Evolutionary conservation across 53 echinoderm and acorn worm species (phyloP), one percentile per base, ranked within the genome.

Genomic region (Astropecten irregularis): DNA sequence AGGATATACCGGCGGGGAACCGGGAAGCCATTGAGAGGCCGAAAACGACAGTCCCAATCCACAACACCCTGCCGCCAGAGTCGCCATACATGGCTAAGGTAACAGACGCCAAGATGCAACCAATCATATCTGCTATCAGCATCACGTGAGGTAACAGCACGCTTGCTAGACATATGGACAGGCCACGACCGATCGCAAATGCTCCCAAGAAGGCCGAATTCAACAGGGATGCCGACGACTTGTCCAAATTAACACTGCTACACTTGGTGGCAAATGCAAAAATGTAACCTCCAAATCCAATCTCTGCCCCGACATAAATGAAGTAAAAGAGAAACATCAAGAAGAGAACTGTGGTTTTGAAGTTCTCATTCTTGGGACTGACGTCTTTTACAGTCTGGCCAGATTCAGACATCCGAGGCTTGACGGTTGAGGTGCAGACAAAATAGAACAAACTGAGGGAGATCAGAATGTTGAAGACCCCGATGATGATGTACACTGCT

Each of bases 21-120:
- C 94, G 71, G 4, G 99, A 99, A 1, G 99, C 94, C 94, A 99
- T 99, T 6, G 90, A 92, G 9, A 91, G 34, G 0, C 99, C 99
- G 8, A 99, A 33, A 2, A 72, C 23, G 11, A 68, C 88, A 0
- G 92, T 95, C 1, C 92, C 92, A 22, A 85, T 10, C 99, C 99
- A 99, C 0, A 99, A 68, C 9, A 70, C 81, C 1, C 25, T 27
- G 28, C 49, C 61, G 36, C 51, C 60, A 19, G 59, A 61, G 11
- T 90, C 77, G 0, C 76, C 88, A 26, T 81, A 76, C 55, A 82
- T n/a, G 0, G 86, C 68, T 35, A 99, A 67, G 13, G 68, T 39
- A 0, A 85, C n/a, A 0, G 90, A 88, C 0, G 99, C 59, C 2
- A 85, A 16, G 18, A 92, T 47, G 36, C 92, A 85, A 18, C 90